Evolutionary conservation across 2,888 invertebrate genomes (phyloP), one percentile per base, ranked within the genome.

Genomic region (Cylloceria caligata): DNA sequence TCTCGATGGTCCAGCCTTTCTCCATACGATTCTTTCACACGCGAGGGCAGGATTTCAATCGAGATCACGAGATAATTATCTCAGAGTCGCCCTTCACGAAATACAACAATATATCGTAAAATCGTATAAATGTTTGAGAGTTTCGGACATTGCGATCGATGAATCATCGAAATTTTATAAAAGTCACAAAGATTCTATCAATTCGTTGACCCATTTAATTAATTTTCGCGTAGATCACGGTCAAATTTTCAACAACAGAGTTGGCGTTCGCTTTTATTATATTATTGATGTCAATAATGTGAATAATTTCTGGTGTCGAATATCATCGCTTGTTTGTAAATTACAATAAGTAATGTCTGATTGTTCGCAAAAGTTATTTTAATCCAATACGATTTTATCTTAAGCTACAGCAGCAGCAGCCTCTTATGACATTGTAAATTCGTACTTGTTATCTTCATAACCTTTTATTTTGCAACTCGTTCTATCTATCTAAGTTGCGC

Each of bases 1-100:
- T 24, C 34, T 30, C 52, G 19, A 16, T 84, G 75, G 80, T 78
- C 81, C 77, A 81, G 76, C 75, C 76, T 75, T 74, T 65, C 68
- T 52, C 57, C 39, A 1, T 47, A 6, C 34, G 27, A 34, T 73
- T 19, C 34, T 3, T 9, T 11, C 71, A 27, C 57, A 6, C 13
- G 27, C 30, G 57, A 19, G 52, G 71, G 42, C 71, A 13, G 27
- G 57, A 19, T 65, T 55, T 21, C 42, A 13, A 52, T 74, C 55
- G 74, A 74, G 64, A 65, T 65, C 52, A 30, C 30, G 64, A 71
- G 55, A 71, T 71, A 42, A 57, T 19, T 4, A 71, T 71, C 55
- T 71, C 42, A 21, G 42, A 19, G 27, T 57, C 16, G n/a, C 13
- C n/a, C 30, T 3, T 27, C 19, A 9, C 19, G 9, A 21, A 49